A percentile compares a stretch with the other conserved stretches of the same genome.
phyloP scores from a whole-genome alignment of 92 coral and sea anemone genomes.

The Muricea muricata region DNA sequence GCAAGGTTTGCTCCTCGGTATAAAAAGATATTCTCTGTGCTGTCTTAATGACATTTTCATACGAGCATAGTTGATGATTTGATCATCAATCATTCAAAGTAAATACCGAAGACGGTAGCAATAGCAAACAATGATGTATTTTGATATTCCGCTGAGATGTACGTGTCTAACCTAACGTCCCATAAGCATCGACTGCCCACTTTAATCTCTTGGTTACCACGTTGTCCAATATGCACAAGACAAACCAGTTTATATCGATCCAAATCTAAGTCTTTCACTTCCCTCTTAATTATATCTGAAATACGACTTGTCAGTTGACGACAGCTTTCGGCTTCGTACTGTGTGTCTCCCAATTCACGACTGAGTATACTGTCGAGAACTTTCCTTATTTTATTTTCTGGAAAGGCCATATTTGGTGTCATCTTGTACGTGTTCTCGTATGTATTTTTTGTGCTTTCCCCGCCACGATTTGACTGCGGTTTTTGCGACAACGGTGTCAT shows the following conservation, averaged over 20 bases:
- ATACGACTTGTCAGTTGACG: slow-evolving; percentile 86
- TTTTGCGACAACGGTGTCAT: slow-evolving; percentile 40
- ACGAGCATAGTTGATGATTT: neutral
- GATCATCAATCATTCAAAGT: slow-evolving; percentile 64
- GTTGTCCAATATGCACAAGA: slow-evolving; percentile 90
- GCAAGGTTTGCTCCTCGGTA: too few relatives aligned
- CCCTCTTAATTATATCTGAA: slow-evolving; percentile 78
- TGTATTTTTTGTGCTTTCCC: slow-evolving; percentile 53
- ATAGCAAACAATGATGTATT: slow-evolving; percentile 88
- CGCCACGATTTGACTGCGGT: slow-evolving; percentile 34
- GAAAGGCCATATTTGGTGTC: slow-evolving; percentile 80
- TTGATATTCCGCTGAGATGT: slow-evolving; percentile 76
- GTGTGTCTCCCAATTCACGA: slow-evolving; percentile 74
- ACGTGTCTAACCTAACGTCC: slow-evolving; percentile 84
- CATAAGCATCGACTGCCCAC: slow-evolving; percentile 96
- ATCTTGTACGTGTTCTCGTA: slow-evolving; percentile 83
- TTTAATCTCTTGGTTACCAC: slow-evolving; percentile 80
- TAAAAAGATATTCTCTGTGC: too few relatives aligned
- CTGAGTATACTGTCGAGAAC: slow-evolving; percentile 78
- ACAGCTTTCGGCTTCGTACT: slow-evolving; percentile 82
- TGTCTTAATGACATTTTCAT: neutral
- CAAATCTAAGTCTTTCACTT: slow-evolving; percentile 80
- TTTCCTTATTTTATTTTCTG: slow-evolving; percentile 69
- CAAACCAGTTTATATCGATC: slow-evolving; percentile 88
- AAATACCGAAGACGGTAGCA: slow-evolving; percentile 88